Conservation (phyloP, 2,113 vertebrate genomes). For the Lophura nycthemera region DNA sequence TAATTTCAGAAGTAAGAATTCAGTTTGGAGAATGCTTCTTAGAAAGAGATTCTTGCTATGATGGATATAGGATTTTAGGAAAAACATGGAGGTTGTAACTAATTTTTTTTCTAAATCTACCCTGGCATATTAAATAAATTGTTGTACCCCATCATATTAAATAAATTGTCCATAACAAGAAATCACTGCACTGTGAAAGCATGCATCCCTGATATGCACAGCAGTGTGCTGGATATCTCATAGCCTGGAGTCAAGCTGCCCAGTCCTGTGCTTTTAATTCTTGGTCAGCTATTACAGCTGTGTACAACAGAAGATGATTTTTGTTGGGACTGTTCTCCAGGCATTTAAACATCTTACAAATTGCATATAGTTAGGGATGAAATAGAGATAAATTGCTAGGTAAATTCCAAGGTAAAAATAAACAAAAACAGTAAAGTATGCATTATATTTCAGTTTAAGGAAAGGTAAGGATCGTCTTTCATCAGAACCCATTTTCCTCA, state of each 20-base stretch:
- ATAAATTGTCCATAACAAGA: background rate
- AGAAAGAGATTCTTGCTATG: background rate
- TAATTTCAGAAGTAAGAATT: background rate
- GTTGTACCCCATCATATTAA: background rate
- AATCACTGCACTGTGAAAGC: background rate
- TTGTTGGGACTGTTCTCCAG: background rate
- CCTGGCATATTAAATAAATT: background rate
- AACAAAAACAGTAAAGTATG: background rate
- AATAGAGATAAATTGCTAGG: background rate
- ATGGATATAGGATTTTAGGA: background rate
- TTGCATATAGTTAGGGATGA: background rate
- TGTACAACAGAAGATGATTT: background rate
- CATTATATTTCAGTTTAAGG: background rate
- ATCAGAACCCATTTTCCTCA: background rate
- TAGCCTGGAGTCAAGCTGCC: background rate
- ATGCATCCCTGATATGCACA: background rate
- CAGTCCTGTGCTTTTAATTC: background rate
- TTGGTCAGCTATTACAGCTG: background rate
- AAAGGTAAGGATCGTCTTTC: background rate
- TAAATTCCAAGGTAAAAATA: background rate
- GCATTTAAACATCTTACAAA: background rate
- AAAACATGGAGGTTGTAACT: background rate
- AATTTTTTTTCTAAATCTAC: background rate
- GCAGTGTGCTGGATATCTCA: background rate
- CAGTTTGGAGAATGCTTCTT: background rate